Base-by-base conservation (phyloP, 2,113 vertebrate genomes). In the Theristicus caerulescens region DNA sequence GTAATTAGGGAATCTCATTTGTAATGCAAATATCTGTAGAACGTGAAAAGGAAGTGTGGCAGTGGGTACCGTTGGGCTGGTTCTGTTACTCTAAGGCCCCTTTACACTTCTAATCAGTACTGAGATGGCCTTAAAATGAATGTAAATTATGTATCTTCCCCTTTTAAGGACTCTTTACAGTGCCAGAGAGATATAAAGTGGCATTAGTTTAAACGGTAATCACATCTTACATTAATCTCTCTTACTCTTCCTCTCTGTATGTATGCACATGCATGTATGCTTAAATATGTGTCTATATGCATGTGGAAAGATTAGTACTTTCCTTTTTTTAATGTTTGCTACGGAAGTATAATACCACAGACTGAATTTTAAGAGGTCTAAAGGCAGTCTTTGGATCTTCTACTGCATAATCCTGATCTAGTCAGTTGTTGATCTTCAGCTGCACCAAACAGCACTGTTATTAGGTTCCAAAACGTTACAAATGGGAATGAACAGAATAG, bases 1-100 rank as follows among this genome's bases (percentile, higher is more conserved):
- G 86, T 94, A 94, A 88, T 92, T 94, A 94, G 95, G 72, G 52
- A 46, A 76, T 91, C 72, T 88, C 34, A 72, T 95, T 92, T 97
- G 85, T 94, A 96, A 92, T 92, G 67, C 73, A 94, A 40, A 76
- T 95, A 27, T 59, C 59, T 93, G 77, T 89, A 83, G 88, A 94
- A 93, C 6, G 9, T 57, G 47, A 79, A 87, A 87, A 91, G 73
- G 80, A 79, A 81, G 34, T 57, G 36, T 79, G 77, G 21, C 73
- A 86, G 36, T 95, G 86, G 44, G 82, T 86, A 78, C 74, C 15
- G 3, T 34, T 81, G 67, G 44, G 44, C 61, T 89, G 49, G 31
- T 90, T 83, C 85, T 87, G 40, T 93, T 94, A 87, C 84, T 86
- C n/a, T 72, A 42, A 93, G 77, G 80, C 47, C 70, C 26, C 38